Conservation (phyloP, 1,140 invertebrate species). For the Antheraea pernyi region DNA sequence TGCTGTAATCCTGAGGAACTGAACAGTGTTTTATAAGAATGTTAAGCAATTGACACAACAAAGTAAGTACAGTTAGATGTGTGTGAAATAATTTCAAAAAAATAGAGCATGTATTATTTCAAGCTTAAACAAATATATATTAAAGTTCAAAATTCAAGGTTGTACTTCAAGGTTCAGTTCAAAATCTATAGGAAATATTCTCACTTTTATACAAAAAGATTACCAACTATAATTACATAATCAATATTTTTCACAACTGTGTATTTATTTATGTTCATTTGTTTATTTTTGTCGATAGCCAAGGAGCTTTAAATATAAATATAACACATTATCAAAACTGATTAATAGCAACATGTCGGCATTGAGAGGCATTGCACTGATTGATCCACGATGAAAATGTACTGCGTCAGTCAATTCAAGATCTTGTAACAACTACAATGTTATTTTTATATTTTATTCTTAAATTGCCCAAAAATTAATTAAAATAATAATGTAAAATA, state of each 20-base stretch:
- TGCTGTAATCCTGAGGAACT: too few species aligned
- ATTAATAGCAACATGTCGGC: not conserved
- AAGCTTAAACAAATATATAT: too few species aligned
- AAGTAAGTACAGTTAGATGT: too few species aligned
- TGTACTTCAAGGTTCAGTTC: too few species aligned
- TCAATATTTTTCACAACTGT: not conserved
- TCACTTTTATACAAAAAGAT: not conserved
- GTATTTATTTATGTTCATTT: slow-evolving; percentile 1
- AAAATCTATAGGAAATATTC: too few species aligned
- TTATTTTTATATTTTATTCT: not conserved
- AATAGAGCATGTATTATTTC: too few species aligned
- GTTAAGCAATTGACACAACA: too few species aligned
- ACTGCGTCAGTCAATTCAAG: slow-evolving; percentile 6
- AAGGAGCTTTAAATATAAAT: not conserved
- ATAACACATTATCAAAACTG: not conserved
- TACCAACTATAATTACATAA: not conserved
- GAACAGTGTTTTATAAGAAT: too few species aligned
- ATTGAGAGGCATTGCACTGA: not conserved
- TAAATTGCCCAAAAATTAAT: not conserved
- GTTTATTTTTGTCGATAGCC: not conserved
- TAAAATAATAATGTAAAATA: not conserved
- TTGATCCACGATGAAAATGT: not conserved
- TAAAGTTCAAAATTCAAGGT: too few species aligned
- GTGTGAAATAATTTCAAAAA: too few species aligned
- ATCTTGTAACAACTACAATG: not conserved